Percentiles rank a stretch among this genome's conserved stretches.
phyloP scores from a whole-genome alignment of 2,888 invertebrate genomes.

The Cerceris rybyensis region DNA sequence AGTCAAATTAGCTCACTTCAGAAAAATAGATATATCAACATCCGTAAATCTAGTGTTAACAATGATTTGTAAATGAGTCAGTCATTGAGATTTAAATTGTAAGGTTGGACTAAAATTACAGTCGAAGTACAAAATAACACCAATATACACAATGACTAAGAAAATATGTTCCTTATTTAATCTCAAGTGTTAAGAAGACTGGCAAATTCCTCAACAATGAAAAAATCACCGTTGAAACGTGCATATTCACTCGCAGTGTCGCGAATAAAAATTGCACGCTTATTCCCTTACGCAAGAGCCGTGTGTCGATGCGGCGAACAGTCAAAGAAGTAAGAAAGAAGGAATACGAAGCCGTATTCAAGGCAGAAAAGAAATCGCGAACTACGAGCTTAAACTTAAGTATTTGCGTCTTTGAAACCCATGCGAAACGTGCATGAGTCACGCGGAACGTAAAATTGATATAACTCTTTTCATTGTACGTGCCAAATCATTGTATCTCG shows the following conservation, averaged over 20 bases:
- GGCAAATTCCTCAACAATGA: constrained; percentile 3
- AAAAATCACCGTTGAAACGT: background rate
- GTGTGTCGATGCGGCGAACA: background rate
- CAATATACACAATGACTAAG: too few species aligned
- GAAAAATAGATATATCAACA: too few species aligned
- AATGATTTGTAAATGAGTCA: too few species aligned
- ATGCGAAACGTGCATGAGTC: background rate
- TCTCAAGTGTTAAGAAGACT: background rate
- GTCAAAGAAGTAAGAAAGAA: background rate
- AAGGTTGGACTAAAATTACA: too few species aligned
- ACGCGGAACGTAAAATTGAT: background rate
- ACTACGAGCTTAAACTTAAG: constrained; percentile 12
- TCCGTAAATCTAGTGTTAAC: too few species aligned
- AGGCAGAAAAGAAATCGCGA: constrained; percentile 27
- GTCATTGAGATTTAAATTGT: too few species aligned
- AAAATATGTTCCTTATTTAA: too few species aligned
- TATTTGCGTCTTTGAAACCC: background rate
- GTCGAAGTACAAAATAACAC: too few species aligned
- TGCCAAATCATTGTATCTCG: too few species aligned
- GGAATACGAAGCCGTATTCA: background rate
- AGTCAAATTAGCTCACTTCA: too few species aligned
- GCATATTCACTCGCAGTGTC: constrained; percentile 18
- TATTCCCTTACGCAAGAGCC: constrained; percentile 45
- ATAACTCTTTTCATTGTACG: background rate
- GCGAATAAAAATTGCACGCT: constrained; percentile 45